phyloP scores from a whole-genome alignment of 2,113 vertebrate genomes.

The Syrrhaptes paradoxus region DNA sequence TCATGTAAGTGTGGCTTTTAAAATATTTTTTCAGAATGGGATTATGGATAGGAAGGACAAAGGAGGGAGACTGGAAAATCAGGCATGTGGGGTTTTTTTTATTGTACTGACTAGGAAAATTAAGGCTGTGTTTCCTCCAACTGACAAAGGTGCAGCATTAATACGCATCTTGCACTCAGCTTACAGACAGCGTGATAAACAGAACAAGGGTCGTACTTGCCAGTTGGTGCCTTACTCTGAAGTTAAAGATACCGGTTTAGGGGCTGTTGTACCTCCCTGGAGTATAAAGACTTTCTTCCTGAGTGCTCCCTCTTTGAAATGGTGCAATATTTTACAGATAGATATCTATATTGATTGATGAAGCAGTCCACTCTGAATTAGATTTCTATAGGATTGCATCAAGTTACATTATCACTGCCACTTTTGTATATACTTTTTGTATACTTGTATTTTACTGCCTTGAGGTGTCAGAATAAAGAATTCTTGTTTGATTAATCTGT shows the following conservation, averaged over 20 bases:
- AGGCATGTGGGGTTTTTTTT: not conserved
- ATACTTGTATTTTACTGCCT: conserved; percentile 60
- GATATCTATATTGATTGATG: not conserved
- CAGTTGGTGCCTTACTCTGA: conserved; percentile 48
- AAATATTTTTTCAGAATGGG: not conserved
- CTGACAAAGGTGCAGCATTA: not conserved
- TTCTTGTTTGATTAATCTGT: conserved; percentile 23
- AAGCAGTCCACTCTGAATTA: not conserved
- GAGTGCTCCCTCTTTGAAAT: not conserved
- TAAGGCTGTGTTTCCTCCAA: not conserved
- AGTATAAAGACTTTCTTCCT: not conserved
- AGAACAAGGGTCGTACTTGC: not conserved
- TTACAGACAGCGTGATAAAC: not conserved
- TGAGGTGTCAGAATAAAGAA: conserved; percentile 73
- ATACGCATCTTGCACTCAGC: not conserved
- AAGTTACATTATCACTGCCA: conserved; percentile 63
- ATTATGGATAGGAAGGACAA: conserved; percentile 8
- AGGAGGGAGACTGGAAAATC: not conserved
- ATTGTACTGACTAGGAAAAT: not conserved
- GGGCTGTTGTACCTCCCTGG: not conserved
- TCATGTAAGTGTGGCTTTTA: not conserved
- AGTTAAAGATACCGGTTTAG: not conserved
- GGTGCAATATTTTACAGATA: conserved; percentile 37
- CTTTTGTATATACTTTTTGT: conserved; percentile 35
- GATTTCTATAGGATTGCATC: conserved; percentile 30